These are phyloP conservation scores for Drymonia ruficornis DNA, from an alignment of 2,888 invertebrate genomes.

Conservation along the genomic window DNA sequence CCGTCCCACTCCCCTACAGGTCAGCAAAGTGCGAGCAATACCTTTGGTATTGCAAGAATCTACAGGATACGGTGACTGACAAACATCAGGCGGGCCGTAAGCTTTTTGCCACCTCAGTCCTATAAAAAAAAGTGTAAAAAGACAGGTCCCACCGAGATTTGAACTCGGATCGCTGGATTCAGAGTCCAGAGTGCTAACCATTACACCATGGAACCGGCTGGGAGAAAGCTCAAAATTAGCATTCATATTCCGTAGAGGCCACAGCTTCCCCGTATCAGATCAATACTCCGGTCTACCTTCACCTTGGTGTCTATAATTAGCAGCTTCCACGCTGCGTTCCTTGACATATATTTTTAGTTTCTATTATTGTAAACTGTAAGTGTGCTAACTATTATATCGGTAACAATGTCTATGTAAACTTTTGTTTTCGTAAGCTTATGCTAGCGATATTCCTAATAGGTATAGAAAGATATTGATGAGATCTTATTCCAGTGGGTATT, in stretches of 20 bases:
- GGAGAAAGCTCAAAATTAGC: not conserved
- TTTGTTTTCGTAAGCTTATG: too few relatives aligned
- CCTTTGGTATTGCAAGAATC: too few relatives aligned
- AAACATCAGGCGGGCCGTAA: too few relatives aligned
- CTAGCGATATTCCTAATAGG: too few relatives aligned
- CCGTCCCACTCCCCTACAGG: too few relatives aligned
- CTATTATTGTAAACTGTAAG: not conserved
- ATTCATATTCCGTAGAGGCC: not conserved
- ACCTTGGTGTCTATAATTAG: conserved; percentile 12
- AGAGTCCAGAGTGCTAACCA: conserved; percentile 92
- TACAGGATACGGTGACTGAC: too few relatives aligned
- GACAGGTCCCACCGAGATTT: conserved; percentile 90
- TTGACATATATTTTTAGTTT: not conserved
- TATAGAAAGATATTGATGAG: too few relatives aligned
- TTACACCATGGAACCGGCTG: conserved; percentile 88
- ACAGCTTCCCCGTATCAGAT: not conserved
- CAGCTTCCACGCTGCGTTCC: not conserved
- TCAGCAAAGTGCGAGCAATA: too few relatives aligned
- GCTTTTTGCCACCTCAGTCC: too few relatives aligned
- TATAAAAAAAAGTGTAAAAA: conserved; percentile 19
- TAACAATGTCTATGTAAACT: not conserved
- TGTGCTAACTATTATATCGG: not conserved
- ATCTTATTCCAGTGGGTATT: too few relatives aligned
- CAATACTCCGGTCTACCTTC: not conserved
- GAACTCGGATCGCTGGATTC: conserved; percentile 93